These are phyloP conservation scores for Erebia ligea DNA, from an alignment of 2,888 invertebrate species.

Conservation along the genomic window DNA sequence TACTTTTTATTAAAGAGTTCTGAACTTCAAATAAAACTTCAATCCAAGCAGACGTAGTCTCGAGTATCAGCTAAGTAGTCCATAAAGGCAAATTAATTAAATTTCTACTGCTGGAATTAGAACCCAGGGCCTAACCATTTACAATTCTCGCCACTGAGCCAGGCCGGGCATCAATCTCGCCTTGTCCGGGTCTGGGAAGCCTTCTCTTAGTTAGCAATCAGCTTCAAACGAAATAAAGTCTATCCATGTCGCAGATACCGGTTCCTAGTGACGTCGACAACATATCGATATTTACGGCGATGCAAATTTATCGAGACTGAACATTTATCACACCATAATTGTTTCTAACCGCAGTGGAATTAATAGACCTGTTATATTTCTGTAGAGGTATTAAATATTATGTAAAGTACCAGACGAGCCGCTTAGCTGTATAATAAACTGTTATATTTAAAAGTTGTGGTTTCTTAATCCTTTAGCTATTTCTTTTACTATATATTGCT, in stretches of 20 bases:
- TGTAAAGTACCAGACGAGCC: neutral
- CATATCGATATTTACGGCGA: slow-evolving; percentile 61
- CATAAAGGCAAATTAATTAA: too few relatives aligned
- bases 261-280: slow-evolving; percentile 46
- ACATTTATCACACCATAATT: slow-evolving; percentile 62
- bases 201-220: too few relatives aligned
- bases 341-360: slow-evolving; percentile 54
- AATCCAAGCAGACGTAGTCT: too few relatives aligned
- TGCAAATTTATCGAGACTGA: slow-evolving; percentile 59
- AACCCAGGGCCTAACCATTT: too few relatives aligned
- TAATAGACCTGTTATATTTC: slow-evolving; percentile 42
- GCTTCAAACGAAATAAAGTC: neutral
- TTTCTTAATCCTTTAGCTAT: neutral
- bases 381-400: slow-evolving; percentile 20
- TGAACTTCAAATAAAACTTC: too few relatives aligned
- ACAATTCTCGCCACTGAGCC: too few relatives aligned
- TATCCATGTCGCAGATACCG: slow-evolving; percentile 34
- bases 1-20: too few relatives aligned
- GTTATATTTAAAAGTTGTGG: neutral
- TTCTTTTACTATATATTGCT: too few relatives aligned
- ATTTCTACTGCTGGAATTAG: too few relatives aligned
- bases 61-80: too few relatives aligned
- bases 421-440: neutral
- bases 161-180: too few relatives aligned
- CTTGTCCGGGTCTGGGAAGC: too few relatives aligned